Evolutionary conservation across 2,797 vertebrate genomes (phyloP), one percentile per base, ranked within the genome.

Genomic region (Apogon hyalosoma): DNA sequence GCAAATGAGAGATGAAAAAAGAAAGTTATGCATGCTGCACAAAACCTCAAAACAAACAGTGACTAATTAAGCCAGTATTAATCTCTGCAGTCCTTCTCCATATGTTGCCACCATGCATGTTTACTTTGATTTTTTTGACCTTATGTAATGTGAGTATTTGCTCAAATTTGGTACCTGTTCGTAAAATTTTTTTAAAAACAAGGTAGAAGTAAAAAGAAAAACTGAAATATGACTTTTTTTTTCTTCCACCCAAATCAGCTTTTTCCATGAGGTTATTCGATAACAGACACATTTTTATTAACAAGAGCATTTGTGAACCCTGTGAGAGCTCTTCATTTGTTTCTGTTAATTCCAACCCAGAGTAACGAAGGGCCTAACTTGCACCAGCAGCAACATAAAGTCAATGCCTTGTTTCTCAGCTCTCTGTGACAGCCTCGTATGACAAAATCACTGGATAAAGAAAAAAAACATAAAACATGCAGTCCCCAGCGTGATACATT

Each of bases 401-500:
- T 11, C 21, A 5, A 13, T 18, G 13, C 15, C n/a, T n/a, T 67
- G 46, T 43, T 47, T 43, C 15, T 60, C 48, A 15, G 31, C 55
- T 52, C 42, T 51, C 51, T 3, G 42, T 19, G 67, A 76, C 65
- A 79, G 16, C 55, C 43, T 13, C 24, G 24, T 10, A 51, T 83
- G 76, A 69, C 68, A 68, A 73, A 87, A 57, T 75, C 63, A 55
- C 53, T 39, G 7, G 14, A 16, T 24, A 16, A 13, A 57, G 36
- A 56, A 73, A 65, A 65, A 75, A 49, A 63, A 64, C 58, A 59
- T 83, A 69, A 85, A 79, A 81, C 77, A 84, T 59, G 69, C 38
- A 51, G 33, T 24, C 4, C 14, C 36, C 59, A 31, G 16, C 31
- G 55, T 87, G 82, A 87, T 80, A 49, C 64, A 88, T 85, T 78